phyloP scores from a whole-genome alignment of 2,113 vertebrate species.

The Brachyistius frenatus region DNA sequence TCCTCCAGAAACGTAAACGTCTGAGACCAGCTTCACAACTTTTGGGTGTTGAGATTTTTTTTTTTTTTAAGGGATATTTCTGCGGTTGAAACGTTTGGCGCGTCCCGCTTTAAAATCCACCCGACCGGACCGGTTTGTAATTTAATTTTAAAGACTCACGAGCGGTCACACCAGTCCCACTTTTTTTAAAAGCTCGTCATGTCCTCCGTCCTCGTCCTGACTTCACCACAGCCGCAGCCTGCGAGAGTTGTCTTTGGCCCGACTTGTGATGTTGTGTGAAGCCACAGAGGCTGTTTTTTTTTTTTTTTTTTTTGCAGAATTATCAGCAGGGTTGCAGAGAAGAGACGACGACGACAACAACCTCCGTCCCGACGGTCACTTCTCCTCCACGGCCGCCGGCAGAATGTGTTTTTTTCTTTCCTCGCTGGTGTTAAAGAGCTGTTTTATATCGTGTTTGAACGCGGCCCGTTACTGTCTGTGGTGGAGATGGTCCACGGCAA shows the following conservation, averaged over 20 bases:
- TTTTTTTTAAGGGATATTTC: slow-evolving; percentile 4
- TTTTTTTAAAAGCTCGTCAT: slow-evolving; percentile 12
- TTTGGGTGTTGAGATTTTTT: slow-evolving; percentile 22
- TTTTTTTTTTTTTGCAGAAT: slow-evolving; percentile 40
- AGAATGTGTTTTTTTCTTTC: slow-evolving; percentile 25
- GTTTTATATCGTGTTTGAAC: slow-evolving; percentile 54
- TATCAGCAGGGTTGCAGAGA: slow-evolving; percentile 46
- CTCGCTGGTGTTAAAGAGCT: slow-evolving; percentile 49
- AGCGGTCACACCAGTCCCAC: slow-evolving; percentile 13
- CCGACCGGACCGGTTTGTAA: slow-evolving; percentile 41
- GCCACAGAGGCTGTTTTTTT: slow-evolving; percentile 57
- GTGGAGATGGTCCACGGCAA: too few species aligned
- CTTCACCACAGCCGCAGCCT: slow-evolving; percentile 57
- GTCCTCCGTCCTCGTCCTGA: slow-evolving; percentile 51
- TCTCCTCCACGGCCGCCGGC: slow-evolving; percentile 19
- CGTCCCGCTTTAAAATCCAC: background rate
- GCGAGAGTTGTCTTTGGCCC: slow-evolving; percentile 68
- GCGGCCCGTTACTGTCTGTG: background rate
- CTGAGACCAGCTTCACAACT: slow-evolving; percentile 47
- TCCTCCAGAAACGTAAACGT: slow-evolving; percentile 62
- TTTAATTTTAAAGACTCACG: slow-evolving; percentile 38
- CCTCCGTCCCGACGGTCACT: background rate
- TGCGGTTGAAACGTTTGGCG: background rate
- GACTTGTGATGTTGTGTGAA: slow-evolving; percentile 57
- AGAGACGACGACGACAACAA: slow-evolving; percentile 15